phyloP scores from a whole-genome alignment of 2,888 invertebrate genomes.

The Drosophila eohydei region DNA sequence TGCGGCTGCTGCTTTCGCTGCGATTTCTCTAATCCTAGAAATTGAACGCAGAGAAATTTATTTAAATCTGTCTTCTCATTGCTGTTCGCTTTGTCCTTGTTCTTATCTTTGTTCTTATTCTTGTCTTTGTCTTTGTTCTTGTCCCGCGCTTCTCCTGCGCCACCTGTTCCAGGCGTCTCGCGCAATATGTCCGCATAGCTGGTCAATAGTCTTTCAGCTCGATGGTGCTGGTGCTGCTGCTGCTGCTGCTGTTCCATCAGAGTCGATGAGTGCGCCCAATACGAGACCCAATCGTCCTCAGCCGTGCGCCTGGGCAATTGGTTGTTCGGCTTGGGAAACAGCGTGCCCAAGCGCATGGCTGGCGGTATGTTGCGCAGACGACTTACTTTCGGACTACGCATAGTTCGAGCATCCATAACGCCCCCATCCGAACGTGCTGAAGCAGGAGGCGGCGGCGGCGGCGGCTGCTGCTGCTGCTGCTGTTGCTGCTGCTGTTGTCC shows the following conservation, averaged over 20 bases:
- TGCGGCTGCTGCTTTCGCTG: neutral
- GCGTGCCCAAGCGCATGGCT: neutral
- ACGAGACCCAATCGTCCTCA: conserved; percentile 6
- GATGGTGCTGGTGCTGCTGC: neutral
- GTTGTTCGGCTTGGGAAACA: neutral
- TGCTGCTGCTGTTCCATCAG: neutral
- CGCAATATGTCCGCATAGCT: conserved; percentile 15
- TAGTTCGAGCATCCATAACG: neutral
- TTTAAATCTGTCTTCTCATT: neutral
- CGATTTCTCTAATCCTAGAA: neutral
- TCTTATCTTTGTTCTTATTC: neutral
- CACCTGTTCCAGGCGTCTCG: neutral
- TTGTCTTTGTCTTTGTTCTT: neutral
- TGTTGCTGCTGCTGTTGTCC: neutral
- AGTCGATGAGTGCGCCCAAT: neutral
- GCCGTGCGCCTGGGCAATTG: neutral
- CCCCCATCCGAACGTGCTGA: neutral
- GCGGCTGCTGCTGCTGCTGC: neutral
- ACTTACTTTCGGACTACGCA: neutral
- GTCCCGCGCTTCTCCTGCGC: neutral
- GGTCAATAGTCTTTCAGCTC: neutral
- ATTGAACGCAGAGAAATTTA: conserved; percentile 22
- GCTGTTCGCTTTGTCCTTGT: neutral
- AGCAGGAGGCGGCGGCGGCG: neutral
- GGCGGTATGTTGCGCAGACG: conserved; percentile 1